These are phyloP conservation scores for Lethenteron camtschaticum DNA, from an alignment of 2,113 vertebrate species.

Conservation along the genomic window DNA sequence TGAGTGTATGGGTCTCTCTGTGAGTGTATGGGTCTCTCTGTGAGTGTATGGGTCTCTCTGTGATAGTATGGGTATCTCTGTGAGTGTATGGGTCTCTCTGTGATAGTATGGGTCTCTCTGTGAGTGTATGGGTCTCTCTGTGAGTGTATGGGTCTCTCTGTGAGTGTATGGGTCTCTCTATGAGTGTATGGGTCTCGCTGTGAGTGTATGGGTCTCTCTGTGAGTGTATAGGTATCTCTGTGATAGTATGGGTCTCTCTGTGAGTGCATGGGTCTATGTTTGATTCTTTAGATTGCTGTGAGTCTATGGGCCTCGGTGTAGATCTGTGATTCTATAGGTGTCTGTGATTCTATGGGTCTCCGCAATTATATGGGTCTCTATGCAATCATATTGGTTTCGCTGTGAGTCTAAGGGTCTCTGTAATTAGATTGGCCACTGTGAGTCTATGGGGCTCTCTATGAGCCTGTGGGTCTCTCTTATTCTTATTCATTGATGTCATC, in stretches of 20 bases:
- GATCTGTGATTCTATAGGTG: background rate
- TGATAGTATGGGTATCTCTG: background rate
- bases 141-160: background rate
- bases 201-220: background rate
- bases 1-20: background rate
- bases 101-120: background rate
- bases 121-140: background rate
- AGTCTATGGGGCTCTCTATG: too few species aligned
- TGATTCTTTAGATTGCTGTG: background rate
- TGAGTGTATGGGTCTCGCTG: background rate
- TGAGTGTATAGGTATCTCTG: background rate
- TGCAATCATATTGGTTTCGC: background rate
- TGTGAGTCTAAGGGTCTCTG: too few species aligned
- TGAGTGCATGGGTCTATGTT: background rate
- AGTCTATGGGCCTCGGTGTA: background rate
- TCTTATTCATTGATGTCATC: too few species aligned
- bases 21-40: too few species aligned
- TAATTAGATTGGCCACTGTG: background rate
- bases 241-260: background rate
- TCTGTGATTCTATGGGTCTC: background rate
- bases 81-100: background rate
- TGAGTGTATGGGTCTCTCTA: background rate
- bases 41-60: too few species aligned
- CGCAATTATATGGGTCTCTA: background rate
- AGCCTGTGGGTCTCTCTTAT: too few species aligned